Evolutionary conservation across 2,113 vertebrate genomes (phyloP), one percentile per base, ranked within the genome.

Genomic region (Gopherus flavomarginatus): DNA sequence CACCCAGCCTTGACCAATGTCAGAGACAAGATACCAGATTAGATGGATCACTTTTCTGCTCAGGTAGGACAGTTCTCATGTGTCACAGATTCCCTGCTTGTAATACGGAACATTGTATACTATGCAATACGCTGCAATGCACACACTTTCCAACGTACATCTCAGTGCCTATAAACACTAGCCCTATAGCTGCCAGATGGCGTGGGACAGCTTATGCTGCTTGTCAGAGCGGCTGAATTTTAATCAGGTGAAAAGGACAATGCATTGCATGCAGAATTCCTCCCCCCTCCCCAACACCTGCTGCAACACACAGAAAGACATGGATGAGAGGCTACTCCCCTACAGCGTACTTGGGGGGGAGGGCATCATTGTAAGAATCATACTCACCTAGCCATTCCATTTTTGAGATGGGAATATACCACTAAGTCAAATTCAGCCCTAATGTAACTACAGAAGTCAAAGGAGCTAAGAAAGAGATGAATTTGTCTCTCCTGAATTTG

Each of bases 141-240:
- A 44, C 42, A 26, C 38, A 31, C 56, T 72, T 31, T 86, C 42
- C 44, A 12, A 69, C 2, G 31, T 13, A 31, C 80, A 62, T 83
- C 57, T 5, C 2, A 0, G 69, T 78, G 54, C 29, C 26, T 31
- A 84, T 3, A 8, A 59, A 22, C 1, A 0, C 54, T 17, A 27
- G 24, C 24, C 82, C 47, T 78, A 84, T 27, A 92, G 11, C 26
- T 92, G 92, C 79, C 95, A 95, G 72, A 93, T 92, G 89, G 92
- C 59, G 83, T 79, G 89, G 89, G 75, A 81, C 69, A 86, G 49
- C 29, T 91, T 56, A 2, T 0, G 0, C 31, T 2, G 0, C 93
- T 90, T 80, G 93, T 83, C 79, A 86, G 88, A 65, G 91, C 84
- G 53, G 54, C 84, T 85, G 94, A 84, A 91, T 79, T 92, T 90